Percentiles rank a stretch among this genome's conserved stretches.
phyloP scores from a whole-genome alignment of 1,140 invertebrate species.

The Hydropsyche tenuis region DNA sequence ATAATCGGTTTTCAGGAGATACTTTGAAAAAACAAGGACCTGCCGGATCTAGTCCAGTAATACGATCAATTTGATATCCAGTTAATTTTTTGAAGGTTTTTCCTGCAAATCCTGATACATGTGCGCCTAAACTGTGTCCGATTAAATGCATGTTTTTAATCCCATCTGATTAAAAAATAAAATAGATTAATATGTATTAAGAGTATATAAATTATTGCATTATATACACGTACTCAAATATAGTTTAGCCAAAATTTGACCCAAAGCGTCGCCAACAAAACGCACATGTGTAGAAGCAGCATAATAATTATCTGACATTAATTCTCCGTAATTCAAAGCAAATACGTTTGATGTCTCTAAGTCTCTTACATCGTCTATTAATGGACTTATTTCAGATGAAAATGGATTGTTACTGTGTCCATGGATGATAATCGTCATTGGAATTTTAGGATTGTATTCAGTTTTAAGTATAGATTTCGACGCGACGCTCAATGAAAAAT shows the following conservation, averaged over 20 bases:
- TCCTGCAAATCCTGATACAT: conserved; percentile 63
- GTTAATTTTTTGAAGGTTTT: conserved; percentile 55
- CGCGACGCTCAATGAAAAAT: neutral
- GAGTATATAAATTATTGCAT: conserved; percentile 35
- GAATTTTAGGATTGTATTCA: neutral
- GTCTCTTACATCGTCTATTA: neutral
- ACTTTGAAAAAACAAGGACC: conserved; percentile 67
- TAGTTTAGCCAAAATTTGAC: conserved; percentile 52
- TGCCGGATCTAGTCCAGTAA: conserved; percentile 78
- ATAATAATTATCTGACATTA: conserved; percentile 55
- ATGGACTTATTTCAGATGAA: neutral
- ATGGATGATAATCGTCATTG: neutral
- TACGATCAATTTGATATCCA: conserved; percentile 55
- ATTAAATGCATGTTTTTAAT: conserved; percentile 53
- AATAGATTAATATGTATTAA: too few species aligned
- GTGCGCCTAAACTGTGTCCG: conserved; percentile 62
- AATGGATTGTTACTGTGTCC: neutral
- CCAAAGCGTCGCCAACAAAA: conserved; percentile 56
- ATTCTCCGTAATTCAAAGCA: conserved; percentile 54
- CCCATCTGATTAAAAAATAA: conserved; percentile 49
- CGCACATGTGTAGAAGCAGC: conserved; percentile 55
- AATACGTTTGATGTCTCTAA: conserved; percentile 53
- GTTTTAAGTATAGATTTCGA: neutral
- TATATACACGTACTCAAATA: conserved; percentile 49
- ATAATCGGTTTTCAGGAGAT: conserved; percentile 61